phyloP scores from a whole-genome alignment of 2,113 vertebrate genomes.

The Leptobrachium leishanense region DNA sequence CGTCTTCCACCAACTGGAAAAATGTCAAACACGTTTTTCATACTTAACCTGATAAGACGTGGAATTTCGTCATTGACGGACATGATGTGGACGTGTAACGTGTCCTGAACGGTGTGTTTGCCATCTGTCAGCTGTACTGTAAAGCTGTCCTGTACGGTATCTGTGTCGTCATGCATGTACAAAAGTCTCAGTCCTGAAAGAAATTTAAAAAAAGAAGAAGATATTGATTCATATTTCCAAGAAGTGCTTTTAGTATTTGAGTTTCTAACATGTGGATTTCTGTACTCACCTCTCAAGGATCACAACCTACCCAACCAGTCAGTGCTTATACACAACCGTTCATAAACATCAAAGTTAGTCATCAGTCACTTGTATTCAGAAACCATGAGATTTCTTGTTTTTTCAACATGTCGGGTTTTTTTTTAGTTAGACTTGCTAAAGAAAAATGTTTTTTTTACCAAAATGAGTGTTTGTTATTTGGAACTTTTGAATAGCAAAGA shows the following conservation, averaged over 20 bases:
- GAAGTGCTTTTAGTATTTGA: not conserved
- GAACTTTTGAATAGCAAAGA: too few species aligned
- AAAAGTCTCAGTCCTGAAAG: conserved; percentile 74
- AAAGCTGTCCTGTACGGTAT: conserved; percentile 81
- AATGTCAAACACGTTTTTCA: conserved; percentile 43
- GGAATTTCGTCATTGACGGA: conserved; percentile 83
- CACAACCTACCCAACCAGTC: too few species aligned
- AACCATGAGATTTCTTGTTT: too few species aligned
- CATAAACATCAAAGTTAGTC: too few species aligned
- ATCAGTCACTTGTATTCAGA: too few species aligned
- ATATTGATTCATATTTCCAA: not conserved
- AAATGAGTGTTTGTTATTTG: too few species aligned
- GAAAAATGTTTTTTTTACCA: too few species aligned
- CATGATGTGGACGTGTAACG: conserved; percentile 76
- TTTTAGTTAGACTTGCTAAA: too few species aligned
- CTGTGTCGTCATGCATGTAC: conserved; percentile 85
- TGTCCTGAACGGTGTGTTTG: conserved; percentile 76
- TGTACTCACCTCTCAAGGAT: too few species aligned
- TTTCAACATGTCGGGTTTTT: too few species aligned
- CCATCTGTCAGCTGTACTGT: conserved; percentile 84
- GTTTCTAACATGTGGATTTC: not conserved
- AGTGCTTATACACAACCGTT: too few species aligned
- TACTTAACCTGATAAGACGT: conserved; percentile 70
- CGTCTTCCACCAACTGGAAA: too few species aligned
- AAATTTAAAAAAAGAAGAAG: conserved; percentile 16